These are phyloP conservation scores for Blennius ocellaris DNA, from an alignment of 2,113 vertebrate species.

Conservation along the genomic window DNA sequence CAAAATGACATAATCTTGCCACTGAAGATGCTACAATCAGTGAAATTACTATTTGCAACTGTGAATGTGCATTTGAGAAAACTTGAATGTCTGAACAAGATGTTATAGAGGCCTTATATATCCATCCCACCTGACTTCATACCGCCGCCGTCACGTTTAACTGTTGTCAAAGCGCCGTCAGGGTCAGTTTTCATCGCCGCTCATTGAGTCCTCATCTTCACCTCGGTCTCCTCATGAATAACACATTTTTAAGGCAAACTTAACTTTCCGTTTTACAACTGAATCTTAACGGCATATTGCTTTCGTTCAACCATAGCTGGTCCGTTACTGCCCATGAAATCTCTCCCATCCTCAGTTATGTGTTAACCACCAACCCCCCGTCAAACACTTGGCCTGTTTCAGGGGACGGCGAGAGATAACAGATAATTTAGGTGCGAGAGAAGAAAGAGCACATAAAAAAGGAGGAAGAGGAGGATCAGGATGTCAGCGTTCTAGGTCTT, in stretches of 20 bases:
- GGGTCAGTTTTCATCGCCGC: conserved; percentile 9
- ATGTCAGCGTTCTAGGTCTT: conserved; percentile 24
- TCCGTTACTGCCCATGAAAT: conserved; percentile 26
- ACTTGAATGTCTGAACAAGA: background rate
- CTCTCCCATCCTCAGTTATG: conserved; percentile 23
- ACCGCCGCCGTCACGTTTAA: background rate
- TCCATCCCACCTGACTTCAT: background rate
- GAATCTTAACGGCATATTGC: conserved; percentile 9
- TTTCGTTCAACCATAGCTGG: conserved; percentile 22
- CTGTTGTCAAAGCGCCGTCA: background rate
- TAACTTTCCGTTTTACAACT: conserved; percentile 43
- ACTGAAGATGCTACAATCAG: too few species aligned
- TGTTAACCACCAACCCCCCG: conserved; percentile 34
- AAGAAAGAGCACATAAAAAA: background rate
- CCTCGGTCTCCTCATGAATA: conserved; percentile 8
- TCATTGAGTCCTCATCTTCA: background rate
- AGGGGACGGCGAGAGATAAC: background rate
- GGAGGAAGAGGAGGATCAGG: background rate
- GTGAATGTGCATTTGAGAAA: too few species aligned
- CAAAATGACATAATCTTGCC: too few species aligned
- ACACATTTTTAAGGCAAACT: background rate
- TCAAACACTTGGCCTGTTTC: conserved; percentile 33
- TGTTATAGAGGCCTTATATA: background rate
- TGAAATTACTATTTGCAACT: too few species aligned
- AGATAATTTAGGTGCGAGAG: conserved; percentile 4